These are phyloP conservation scores for Polymixis flavicincta DNA, from an alignment of 2,888 invertebrate species.

Conservation along the genomic window DNA sequence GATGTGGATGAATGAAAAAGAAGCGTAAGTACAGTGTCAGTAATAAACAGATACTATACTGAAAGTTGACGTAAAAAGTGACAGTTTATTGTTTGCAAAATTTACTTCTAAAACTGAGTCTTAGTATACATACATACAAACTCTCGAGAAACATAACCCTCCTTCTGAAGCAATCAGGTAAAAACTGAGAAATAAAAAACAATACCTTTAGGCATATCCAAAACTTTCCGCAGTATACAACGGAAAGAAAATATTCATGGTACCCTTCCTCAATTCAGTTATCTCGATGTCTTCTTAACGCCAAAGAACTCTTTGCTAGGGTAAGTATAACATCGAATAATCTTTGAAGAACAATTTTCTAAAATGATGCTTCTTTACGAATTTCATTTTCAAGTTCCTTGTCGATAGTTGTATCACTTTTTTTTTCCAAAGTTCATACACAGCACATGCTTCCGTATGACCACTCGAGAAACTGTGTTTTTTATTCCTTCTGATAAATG, in stretches of 20 bases:
- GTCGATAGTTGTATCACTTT: background rate
- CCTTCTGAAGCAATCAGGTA: no score
- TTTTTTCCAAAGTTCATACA: slow-evolving; percentile 1
- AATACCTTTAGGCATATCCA: slow-evolving; percentile 1
- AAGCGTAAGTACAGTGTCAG: no score
- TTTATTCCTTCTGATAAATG: no score
- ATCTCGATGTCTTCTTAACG: background rate
- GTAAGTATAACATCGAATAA: slow-evolving; percentile 1
- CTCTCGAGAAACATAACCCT: no score
- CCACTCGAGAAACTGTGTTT: no score
- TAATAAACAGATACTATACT: no score
- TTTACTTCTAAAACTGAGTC: no score
- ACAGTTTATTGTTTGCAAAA: no score
- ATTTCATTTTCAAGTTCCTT: slow-evolving; percentile 4
- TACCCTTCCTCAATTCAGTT: background rate
- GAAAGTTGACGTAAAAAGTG: no score
- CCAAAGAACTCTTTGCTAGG: background rate
- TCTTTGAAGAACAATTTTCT: slow-evolving; percentile 5
- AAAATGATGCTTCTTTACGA: slow-evolving; percentile 3
- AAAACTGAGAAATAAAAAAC: no score
- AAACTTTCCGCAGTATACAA: slow-evolving; percentile 5
- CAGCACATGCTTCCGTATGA: slow-evolving; percentile 1
- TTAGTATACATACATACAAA: no score
- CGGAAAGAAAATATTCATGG: background rate
- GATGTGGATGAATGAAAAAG: no score